Evolutionary conservation across 2,113 vertebrate genomes (phyloP), one percentile per base, ranked within the genome.

Genomic region (Chionis minor): DNA sequence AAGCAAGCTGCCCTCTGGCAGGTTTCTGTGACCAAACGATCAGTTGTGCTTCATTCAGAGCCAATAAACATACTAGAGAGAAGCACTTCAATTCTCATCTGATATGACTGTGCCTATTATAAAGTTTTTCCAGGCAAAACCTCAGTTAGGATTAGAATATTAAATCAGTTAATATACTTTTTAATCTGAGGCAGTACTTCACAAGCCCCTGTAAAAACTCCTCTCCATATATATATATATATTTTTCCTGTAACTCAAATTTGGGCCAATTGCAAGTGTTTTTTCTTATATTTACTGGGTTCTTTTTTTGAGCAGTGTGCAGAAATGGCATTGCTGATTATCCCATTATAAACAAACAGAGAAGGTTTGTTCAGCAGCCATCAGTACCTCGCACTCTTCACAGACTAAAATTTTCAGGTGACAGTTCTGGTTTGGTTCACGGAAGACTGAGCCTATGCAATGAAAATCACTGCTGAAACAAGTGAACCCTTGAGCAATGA

Each of bases 1-100:
- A 97, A 96, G 97, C 92, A 97, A 98, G 94, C 94, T 95, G 96
- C 96, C 97, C 97, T 97, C 94, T 96, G 96, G 98, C 97, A 97
- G 94, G 81, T 94, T 97, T 86, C 96, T 96, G 97, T 97, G 97
- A 98, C 97, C 96, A 98, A 98, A 93, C 92, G 96, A 97, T 96
- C 95, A 94, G 98, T 86, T 97, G 97, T 97, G 96, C 95, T 97
- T 95, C 91, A 80, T 91, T 97, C 95, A 96, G 86, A 96, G 94
- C 93, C 98, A 96, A 95, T 96, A 92, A 94, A 96, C 84, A 81
- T 86, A 92, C 91, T 95, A 94, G 78, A 92, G 61, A 93, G 95
- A 97, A 94, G 80, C 71, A 82, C 74, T 96, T 95, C 69, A 66
- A 96, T 94, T 98, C 94, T 92, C 82, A 96, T 95, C 96, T 95